Evolutionary conservation across 1,140 invertebrate genomes (phyloP).

Genomic region (Rhyacophila brunnea): DNA sequence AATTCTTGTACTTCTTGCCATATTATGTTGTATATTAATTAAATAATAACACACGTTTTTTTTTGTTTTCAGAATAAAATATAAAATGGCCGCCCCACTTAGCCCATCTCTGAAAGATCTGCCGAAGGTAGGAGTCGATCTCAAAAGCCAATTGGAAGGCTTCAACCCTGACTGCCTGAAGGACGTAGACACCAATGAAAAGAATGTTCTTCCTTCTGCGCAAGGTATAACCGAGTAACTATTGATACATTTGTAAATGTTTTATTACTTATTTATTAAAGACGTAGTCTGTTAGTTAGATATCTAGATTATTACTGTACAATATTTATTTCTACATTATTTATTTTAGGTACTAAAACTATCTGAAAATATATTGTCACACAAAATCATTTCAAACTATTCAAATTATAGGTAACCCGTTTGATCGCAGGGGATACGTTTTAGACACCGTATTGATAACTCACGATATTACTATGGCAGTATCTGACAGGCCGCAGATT

Average conservation of each 20-base stretch:
- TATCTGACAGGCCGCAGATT: too few species aligned
- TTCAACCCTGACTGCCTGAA: constrained; percentile 83
- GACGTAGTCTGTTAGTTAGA: background rate
- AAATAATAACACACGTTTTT: too few species aligned
- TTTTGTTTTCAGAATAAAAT: constrained; percentile 16
- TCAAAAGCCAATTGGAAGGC: constrained; percentile 84
- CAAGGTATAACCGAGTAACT: constrained; percentile 65
- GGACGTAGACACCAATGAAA: constrained; percentile 81
- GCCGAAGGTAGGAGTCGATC: constrained; percentile 81
- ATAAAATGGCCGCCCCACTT: constrained; percentile 61
- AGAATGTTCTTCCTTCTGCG: constrained; percentile 82
- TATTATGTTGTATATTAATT: too few species aligned
- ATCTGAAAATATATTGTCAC: background rate
- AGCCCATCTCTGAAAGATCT: constrained; percentile 80
- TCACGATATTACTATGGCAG: too few species aligned
- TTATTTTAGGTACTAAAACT: background rate
- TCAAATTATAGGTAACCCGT: too few species aligned
- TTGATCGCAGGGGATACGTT: too few species aligned
- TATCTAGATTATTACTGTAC: background rate
- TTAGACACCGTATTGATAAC: too few species aligned
- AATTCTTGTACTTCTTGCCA: too few species aligned
- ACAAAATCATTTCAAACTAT: too few species aligned
- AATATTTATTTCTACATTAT: background rate
- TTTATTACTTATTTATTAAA: background rate
- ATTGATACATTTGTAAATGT: constrained; percentile 5